Evolutionary conservation across 92 coral and sea anemone genomes (phyloP).

Genomic region (Zoanthus gigantus): DNA sequence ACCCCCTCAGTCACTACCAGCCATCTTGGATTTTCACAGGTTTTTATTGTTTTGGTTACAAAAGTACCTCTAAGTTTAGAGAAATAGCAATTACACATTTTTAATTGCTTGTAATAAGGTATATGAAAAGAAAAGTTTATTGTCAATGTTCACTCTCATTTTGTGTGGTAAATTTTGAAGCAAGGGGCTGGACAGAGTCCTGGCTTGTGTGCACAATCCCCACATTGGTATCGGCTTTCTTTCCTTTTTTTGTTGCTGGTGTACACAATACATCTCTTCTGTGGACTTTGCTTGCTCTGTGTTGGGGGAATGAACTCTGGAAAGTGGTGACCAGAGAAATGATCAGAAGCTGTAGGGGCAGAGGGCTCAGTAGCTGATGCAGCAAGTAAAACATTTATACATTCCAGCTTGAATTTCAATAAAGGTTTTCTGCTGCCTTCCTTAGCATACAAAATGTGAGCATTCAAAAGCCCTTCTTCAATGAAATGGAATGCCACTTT

Average conservation of each 20-base stretch:
- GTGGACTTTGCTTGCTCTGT: constrained; percentile 42
- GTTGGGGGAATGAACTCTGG: constrained; percentile 61
- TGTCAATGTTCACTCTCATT: no score
- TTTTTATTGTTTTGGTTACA: no score
- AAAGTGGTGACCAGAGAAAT: constrained; percentile 53
- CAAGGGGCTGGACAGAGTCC: constrained; percentile 49
- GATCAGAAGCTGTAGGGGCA: constrained; percentile 58
- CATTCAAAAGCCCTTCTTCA: constrained; percentile 54
- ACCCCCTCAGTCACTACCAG: no score
- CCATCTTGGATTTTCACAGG: no score
- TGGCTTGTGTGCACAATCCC: constrained; percentile 28
- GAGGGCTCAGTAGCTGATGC: constrained; percentile 36
- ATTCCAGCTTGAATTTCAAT: constrained; percentile 32
- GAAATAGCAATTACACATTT: no score
- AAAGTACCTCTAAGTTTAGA: no score
- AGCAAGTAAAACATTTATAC: constrained; percentile 27
- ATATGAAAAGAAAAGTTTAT: no score
- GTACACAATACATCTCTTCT: constrained; percentile 52
- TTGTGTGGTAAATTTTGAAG: constrained; percentile 30
- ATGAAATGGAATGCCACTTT: constrained; percentile 62
- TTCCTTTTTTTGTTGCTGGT: constrained; percentile 19
- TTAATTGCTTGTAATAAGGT: no score
- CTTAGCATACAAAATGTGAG: constrained; percentile 35
- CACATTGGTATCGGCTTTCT: constrained; percentile 43
- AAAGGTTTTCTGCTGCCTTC: constrained; percentile 21